Percentiles rank a stretch among this genome's conserved stretches.
Conservation (phyloP, 2,888 invertebrate species). For the Polia nebulosa region DNA sequence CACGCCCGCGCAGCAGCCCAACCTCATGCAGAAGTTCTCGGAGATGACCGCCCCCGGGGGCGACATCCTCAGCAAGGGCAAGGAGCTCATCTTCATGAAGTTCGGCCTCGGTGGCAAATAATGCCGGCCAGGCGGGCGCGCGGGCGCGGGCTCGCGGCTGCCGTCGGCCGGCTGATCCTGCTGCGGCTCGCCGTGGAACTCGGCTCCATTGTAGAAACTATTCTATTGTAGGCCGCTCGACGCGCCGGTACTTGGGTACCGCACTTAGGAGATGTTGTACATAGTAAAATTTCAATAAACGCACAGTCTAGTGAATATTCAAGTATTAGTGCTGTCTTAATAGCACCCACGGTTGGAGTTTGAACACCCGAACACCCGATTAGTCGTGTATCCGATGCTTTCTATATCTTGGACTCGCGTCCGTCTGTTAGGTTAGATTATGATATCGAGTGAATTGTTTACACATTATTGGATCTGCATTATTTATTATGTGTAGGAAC, state of each 20-base stretch:
- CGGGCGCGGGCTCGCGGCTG: constrained; percentile 61
- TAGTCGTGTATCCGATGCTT: constrained; percentile 84
- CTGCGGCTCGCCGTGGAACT: constrained; percentile 70
- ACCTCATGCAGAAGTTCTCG: constrained; percentile 97
- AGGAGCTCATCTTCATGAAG: constrained; percentile 98
- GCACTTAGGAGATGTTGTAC: constrained; percentile 84
- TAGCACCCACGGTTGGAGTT: constrained; percentile 84
- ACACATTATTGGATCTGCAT: constrained; percentile 78
- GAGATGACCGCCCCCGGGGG: constrained; percentile 97
- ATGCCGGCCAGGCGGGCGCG: constrained; percentile 84
- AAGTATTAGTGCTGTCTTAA: constrained; percentile 88
- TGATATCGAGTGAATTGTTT: constrained; percentile 81
- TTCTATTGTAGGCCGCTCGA: constrained; percentile 79
- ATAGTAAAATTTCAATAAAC: constrained; percentile 89
- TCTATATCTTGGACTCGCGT: constrained; percentile 82
- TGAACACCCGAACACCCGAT: constrained; percentile 77
- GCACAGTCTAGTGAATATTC: constrained; percentile 90
- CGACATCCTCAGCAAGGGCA: constrained; percentile 97
- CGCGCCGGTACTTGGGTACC: constrained; percentile 76
- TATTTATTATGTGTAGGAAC: constrained; percentile 80
- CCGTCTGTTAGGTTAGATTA: constrained; percentile 85
- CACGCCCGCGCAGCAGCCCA: constrained; percentile 91
- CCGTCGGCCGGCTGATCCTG: constrained; percentile 61
- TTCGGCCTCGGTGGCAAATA: constrained; percentile 96
- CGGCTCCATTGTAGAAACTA: constrained; percentile 76